These are phyloP conservation scores for Sinocyclocheilus anshuiensis DNA, from an alignment of 2,113 vertebrate species.

Conservation along the genomic window DNA sequence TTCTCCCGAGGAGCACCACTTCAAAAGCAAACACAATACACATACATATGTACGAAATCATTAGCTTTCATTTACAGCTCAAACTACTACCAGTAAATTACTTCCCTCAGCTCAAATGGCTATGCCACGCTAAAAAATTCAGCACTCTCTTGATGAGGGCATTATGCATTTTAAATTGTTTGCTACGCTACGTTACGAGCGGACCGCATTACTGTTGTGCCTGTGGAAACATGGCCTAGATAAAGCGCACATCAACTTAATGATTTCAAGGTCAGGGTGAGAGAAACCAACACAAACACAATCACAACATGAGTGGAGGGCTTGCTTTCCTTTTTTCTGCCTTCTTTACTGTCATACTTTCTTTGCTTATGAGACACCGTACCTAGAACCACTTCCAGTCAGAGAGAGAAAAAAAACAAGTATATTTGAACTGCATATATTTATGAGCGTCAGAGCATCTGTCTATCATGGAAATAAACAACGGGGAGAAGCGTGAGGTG, in stretches of 20 bases:
- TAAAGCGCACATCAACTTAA: constrained; percentile 65
- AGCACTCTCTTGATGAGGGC: constrained; percentile 42
- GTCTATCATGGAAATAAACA: constrained; percentile 40
- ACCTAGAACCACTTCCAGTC: constrained; percentile 46
- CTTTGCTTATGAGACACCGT: constrained; percentile 14
- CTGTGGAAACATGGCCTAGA: constrained; percentile 36
- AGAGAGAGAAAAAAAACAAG: not conserved
- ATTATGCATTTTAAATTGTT: constrained; percentile 46
- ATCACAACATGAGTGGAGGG: constrained; percentile 17
- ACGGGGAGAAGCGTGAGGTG: constrained; percentile 1
- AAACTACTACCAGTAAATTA: constrained; percentile 30
- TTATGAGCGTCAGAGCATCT: constrained; percentile 33
- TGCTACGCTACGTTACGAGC: constrained; percentile 41
- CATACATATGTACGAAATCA: constrained; percentile 51
- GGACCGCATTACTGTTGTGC: constrained; percentile 12
- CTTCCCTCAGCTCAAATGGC: constrained; percentile 21
- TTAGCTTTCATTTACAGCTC: constrained; percentile 51
- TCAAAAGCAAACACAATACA: constrained; percentile 46
- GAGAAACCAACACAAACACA: constrained; percentile 24
- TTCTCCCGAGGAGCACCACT: constrained; percentile 46
- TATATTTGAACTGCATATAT: constrained; percentile 31
- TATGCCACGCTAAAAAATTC: constrained; percentile 25
- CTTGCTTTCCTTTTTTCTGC: not conserved
- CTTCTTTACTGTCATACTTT: not conserved
- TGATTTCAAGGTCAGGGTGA: constrained; percentile 70